A percentile compares a stretch with the other conserved stretches of the same genome.
Evolutionary conservation across 2,113 vertebrate species (phyloP).

Genomic region (Engraulis encrasicolus): DNA sequence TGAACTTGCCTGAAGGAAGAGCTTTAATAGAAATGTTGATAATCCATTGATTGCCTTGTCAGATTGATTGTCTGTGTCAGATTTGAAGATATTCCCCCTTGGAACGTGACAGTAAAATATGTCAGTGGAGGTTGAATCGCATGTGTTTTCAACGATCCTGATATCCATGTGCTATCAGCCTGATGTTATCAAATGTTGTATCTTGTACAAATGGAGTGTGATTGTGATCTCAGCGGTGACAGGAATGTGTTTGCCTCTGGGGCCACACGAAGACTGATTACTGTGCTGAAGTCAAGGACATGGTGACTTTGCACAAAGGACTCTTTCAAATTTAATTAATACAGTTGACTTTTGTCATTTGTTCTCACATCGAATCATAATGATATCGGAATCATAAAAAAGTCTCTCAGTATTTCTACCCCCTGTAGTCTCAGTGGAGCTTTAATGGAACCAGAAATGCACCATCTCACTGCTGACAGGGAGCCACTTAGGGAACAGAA

Average conservation of each 20-base stretch:
- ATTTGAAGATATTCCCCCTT: background rate
- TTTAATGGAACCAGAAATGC: slow-evolving; percentile 47
- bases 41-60: background rate
- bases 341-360: background rate
- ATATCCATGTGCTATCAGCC: slow-evolving; percentile 10
- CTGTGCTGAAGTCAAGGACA: background rate
- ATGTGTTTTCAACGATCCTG: background rate
- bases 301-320: background rate
- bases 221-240: slow-evolving; percentile 3
- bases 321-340: background rate
- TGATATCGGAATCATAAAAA: no score
- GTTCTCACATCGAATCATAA: no score
- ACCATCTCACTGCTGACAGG: slow-evolving; percentile 44
- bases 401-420: no score
- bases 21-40: background rate
- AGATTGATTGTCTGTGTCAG: background rate
- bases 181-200: background rate
- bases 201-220: slow-evolving; percentile 14
- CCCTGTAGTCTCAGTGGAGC: slow-evolving; percentile 44
- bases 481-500: background rate
- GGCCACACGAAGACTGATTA: background rate
- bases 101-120: background rate
- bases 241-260: background rate
- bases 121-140: background rate
- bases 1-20: background rate